A percentile compares a stretch with the other conserved stretches of the same genome.
Conservation (phyloP, 2,888 invertebrate genomes). For the Limnephilus marmoratus region DNA sequence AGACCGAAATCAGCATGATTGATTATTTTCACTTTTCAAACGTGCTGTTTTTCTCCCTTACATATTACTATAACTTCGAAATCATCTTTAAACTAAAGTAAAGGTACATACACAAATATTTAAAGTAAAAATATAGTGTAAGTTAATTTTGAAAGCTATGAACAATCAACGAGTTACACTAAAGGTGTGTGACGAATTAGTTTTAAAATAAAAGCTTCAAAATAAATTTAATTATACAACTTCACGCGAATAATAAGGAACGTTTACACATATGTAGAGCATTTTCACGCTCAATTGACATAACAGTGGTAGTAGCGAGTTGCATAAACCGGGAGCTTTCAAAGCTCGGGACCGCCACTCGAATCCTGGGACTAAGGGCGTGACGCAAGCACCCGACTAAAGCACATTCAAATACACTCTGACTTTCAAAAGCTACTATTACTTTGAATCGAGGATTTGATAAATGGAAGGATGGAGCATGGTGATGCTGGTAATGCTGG, state of each 20-base stretch:
- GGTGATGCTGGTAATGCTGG: not conserved
- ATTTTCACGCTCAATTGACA: conserved; percentile 13
- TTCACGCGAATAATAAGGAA: not conserved
- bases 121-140: no score
- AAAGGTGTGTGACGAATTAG: not conserved
- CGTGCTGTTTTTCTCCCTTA: no score
- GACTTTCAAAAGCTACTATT: conserved; percentile 29
- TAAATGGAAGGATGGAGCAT: not conserved
- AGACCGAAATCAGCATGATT: no score
- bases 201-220: not conserved
- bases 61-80: no score
- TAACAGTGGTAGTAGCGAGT: not conserved
- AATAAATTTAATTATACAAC: not conserved
- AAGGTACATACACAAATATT: no score
- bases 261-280: not conserved
- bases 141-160: no score
- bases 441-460: conserved; percentile 20
- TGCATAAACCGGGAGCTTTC: conserved; percentile 31
- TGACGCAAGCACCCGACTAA: conserved; percentile 11
- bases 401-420: conserved; percentile 23
- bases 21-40: no score
- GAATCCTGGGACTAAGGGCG: conserved; percentile 19
- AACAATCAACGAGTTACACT: no score
- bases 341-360: conserved; percentile 14
- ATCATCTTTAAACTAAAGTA: no score